Evolutionary conservation across 2,113 vertebrate species (phyloP), one percentile per base, ranked within the genome.

Genomic region (Phasianus colchicus): DNA sequence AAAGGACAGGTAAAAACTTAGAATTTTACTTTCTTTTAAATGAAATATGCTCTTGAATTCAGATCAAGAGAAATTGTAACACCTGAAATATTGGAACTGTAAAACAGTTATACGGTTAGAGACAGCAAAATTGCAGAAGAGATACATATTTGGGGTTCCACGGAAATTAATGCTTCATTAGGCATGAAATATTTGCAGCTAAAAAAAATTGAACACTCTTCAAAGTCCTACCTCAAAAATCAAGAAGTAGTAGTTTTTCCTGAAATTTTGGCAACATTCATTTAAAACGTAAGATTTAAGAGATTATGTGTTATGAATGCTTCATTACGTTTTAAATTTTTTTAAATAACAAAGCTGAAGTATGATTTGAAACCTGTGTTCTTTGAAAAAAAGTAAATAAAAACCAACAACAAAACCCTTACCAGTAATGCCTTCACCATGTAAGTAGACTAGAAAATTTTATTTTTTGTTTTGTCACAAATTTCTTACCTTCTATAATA

Each of bases 271-370:
- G 24, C 43, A 63, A 11, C n/a, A n/a, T 22, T 58, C 52, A 3
- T 19, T 58, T 71, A 63, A 83, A 66, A 67, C 4, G 6, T 2
- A 75, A 25, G 2, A 32, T 67, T 19, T 75, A 6, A 1, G n/a
- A 45, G 2, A 82, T 45, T 22, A 42, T 10, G 6, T 11, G 5
- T 83, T 22, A 83, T 0, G 0, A 58, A 58, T n/a, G 4, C 13
- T 70, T 43, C 4, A 8, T 6, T 22, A 13, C 2, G 17, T 10
- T 48, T 38, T 30, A 29, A 36, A 47, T 38, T 13, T 9, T 10
- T 11, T 38, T 11, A 27, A 38, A 60, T 24, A 60, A n/a, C 75
- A 2, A 2, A 45, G 13, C 0, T 50, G 8, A 71, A 55, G 38
- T 45, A 83, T 30, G 4, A 82, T 45, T 15, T 40, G 20, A 63